A percentile compares a stretch with the other conserved stretches of the same genome.
phyloP scores from a whole-genome alignment of 2,797 vertebrate species.

The Pyrocephalus nanus region DNA sequence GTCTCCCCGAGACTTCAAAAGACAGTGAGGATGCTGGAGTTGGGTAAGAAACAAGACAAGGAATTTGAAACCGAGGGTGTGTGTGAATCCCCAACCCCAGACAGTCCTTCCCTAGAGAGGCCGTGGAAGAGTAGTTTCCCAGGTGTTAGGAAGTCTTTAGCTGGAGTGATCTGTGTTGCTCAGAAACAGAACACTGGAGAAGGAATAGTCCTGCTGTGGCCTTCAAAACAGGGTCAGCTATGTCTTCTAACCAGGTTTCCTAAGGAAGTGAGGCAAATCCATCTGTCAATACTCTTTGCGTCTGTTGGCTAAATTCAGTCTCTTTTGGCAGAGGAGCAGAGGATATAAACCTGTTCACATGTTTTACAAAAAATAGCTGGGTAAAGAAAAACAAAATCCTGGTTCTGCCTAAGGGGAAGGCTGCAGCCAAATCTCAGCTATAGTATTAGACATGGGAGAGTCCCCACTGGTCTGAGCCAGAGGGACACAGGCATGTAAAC shows the following conservation, averaged over 20 bases:
- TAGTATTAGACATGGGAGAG: background rate
- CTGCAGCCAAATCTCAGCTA: background rate
- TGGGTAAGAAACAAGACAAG: background rate
- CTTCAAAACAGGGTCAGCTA: background rate
- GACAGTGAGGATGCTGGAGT: background rate
- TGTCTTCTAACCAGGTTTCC: conserved; percentile 58
- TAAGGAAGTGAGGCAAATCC: conserved; percentile 63
- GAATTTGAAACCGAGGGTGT: background rate
- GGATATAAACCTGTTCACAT: conserved; percentile 27
- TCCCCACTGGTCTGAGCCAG: background rate
- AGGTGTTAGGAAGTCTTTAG: background rate
- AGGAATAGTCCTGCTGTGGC: background rate
- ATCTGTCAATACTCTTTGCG: conserved; percentile 52
- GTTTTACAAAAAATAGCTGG: conserved; percentile 3
- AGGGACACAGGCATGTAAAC: background rate
- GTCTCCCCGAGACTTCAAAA: background rate
- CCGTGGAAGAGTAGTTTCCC: background rate
- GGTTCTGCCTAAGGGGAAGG: background rate
- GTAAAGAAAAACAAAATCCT: conserved; percentile 18
- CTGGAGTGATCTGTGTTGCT: background rate
- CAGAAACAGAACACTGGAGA: background rate
- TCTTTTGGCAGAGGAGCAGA: conserved; percentile 30
- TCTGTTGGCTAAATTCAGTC: conserved; percentile 42
- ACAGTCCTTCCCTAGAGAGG: background rate
- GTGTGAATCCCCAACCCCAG: background rate